Evolutionary conservation across 2,888 invertebrate genomes (phyloP).

Genomic region (Campopleginae sp.): DNA sequence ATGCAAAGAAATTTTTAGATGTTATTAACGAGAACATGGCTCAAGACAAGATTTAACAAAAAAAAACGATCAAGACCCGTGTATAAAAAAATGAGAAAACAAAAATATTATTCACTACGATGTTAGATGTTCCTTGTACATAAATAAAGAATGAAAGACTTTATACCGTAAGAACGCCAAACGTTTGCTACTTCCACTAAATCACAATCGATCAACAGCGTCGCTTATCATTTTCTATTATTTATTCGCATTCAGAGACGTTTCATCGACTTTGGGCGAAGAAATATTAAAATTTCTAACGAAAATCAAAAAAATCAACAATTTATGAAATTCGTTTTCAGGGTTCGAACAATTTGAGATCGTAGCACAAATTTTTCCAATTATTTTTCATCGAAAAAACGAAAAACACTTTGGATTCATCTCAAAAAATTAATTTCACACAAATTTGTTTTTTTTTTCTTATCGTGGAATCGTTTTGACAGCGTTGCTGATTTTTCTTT

Average conservation of each 20-base stretch:
- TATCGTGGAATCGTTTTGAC: not conserved
- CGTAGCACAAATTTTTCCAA: not conserved
- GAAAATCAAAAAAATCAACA: not conserved
- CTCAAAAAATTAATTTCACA: not conserved
- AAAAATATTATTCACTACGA: constrained; percentile 76
- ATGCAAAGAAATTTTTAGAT: constrained; percentile 70
- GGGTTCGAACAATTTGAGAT: constrained; percentile 38
- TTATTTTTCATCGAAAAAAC: not conserved
- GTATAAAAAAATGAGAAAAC: constrained; percentile 73
- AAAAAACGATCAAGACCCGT: constrained; percentile 73
- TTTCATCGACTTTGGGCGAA: constrained; percentile 17
- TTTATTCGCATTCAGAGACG: constrained; percentile 57
- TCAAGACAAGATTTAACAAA: constrained; percentile 69
- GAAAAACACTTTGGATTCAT: not conserved
- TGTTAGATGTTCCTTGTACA: constrained; percentile 82
- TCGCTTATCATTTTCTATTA: constrained; percentile 41
- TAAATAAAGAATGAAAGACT: constrained; percentile 74
- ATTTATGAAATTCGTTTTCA: constrained; percentile 20
- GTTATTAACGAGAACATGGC: constrained; percentile 71
- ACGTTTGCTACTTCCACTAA: constrained; percentile 77
- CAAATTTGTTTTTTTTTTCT: not conserved
- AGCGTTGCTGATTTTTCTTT: not conserved
- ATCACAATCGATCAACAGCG: constrained; percentile 62
- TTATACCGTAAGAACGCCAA: constrained; percentile 78
- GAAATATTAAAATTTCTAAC: constrained; percentile 21